These are phyloP conservation scores for Poeciliopsis retropinna DNA, from an alignment of 2,113 vertebrate species.

Conservation along the genomic window DNA sequence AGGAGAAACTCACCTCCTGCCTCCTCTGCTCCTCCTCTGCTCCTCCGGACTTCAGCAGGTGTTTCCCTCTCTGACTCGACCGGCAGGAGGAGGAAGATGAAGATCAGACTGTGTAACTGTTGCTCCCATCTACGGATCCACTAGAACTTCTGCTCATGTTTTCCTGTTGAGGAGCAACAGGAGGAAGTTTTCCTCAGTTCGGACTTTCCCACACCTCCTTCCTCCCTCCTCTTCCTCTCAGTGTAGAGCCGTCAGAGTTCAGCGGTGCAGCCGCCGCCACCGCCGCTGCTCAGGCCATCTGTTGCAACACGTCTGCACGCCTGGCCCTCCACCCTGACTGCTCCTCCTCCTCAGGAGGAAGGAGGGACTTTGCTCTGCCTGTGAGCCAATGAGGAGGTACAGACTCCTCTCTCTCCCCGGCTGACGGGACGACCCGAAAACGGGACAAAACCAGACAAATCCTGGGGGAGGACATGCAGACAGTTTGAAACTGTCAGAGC, in stretches of 20 bases:
- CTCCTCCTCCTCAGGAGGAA: conserved; percentile 7
- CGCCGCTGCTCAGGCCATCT: conserved; percentile 62
- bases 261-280: conserved; percentile 29
- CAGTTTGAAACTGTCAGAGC: too few relatives aligned
- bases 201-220: background rate
- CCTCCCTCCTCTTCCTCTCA: conserved; percentile 1
- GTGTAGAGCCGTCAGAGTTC: conserved; percentile 43
- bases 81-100: conserved; percentile 25
- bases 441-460: conserved; percentile 44
- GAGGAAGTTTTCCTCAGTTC: background rate
- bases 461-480: background rate
- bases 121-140: conserved; percentile 14
- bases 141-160: conserved; percentile 37
- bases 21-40: conserved; percentile 10
- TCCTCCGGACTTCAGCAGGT: conserved; percentile 61
- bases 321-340: conserved; percentile 62
- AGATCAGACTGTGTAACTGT: conserved; percentile 25
- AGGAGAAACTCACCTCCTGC: conserved; percentile 21
- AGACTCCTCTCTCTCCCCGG: background rate
- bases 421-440: conserved; percentile 31
- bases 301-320: conserved; percentile 66
- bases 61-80: conserved; percentile 48
- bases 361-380: conserved; percentile 21
- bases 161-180: conserved; percentile 3
- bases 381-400: conserved; percentile 35